These are phyloP conservation scores for Toxotes jaculatrix DNA, from an alignment of 2,113 vertebrate species.

Conservation along the genomic window DNA sequence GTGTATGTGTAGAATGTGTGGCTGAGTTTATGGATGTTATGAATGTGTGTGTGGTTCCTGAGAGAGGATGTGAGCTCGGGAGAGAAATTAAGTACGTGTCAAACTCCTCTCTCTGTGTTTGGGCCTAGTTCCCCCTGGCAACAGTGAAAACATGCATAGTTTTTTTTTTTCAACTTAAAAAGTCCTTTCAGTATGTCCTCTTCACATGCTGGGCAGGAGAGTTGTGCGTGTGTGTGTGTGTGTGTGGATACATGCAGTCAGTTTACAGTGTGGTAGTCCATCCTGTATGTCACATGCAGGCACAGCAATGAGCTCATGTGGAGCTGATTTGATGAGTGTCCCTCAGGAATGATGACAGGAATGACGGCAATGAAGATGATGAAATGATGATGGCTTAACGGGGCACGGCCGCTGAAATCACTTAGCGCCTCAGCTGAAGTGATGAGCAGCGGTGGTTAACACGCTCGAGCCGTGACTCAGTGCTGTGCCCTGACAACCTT, in stretches of 20 bases:
- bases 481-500: neutral
- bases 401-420: constrained; percentile 50
- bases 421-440: constrained; percentile 32
- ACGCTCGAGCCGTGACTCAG: neutral
- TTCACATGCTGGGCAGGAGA: constrained; percentile 14
- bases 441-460: constrained; percentile 37
- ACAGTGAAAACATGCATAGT: constrained; percentile 77
- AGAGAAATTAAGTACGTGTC: constrained; percentile 75
- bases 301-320: constrained; percentile 31
- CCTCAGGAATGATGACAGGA: constrained; percentile 31
- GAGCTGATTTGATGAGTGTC: constrained; percentile 25
- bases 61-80: constrained; percentile 60
- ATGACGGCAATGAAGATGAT: constrained; percentile 44
- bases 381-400: constrained; percentile 45
- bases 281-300: constrained; percentile 20
- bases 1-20: constrained; percentile 47
- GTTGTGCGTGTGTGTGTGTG: constrained; percentile 17
- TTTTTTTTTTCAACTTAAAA: constrained; percentile 43
- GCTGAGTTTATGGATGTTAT: constrained; percentile 37
- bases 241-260: constrained; percentile 10
- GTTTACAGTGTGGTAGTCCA: constrained; percentile 7
- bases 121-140: constrained; percentile 71
- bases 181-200: constrained; percentile 29
- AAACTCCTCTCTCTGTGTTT: constrained; percentile 76
- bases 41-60: constrained; percentile 58